A percentile compares a stretch with the other conserved stretches of the same genome.
Conservation (phyloP, 2,797 vertebrate species). For the Choloepus didactylus region DNA sequence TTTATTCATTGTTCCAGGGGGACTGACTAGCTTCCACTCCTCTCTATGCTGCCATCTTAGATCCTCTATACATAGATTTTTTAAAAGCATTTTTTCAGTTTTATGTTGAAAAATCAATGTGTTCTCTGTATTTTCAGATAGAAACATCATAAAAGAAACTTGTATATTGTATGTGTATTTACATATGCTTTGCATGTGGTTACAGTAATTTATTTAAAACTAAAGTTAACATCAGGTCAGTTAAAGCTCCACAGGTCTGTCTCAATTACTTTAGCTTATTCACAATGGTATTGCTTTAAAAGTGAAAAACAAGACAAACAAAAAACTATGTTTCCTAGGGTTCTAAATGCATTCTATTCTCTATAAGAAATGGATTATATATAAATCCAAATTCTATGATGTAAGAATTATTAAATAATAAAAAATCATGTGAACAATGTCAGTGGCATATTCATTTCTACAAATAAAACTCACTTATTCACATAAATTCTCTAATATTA, state of each 20-base stretch:
- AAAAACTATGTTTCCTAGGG: not conserved
- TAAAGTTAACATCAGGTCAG: not conserved
- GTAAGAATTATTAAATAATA: not conserved
- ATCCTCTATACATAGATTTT: slow-evolving; percentile 11
- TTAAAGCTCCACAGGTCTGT: not conserved
- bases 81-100: slow-evolving; percentile 12
- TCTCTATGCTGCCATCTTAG: no score
- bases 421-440: not conserved
- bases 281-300: slow-evolving; percentile 22
- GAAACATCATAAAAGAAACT: slow-evolving; percentile 7
- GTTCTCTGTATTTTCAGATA: not conserved
- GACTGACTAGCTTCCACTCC: no score
- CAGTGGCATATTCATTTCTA: not conserved
- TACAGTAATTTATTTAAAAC: slow-evolving; percentile 41
- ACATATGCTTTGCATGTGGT: not conserved
- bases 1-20: no score
- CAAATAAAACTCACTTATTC: not conserved
- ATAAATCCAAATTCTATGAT: not conserved
- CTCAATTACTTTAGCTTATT: slow-evolving; percentile 33
- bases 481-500: not conserved
- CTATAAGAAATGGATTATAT: not conserved
- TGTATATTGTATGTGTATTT: not conserved
- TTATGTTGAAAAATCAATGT: not conserved
- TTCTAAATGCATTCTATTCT: slow-evolving; percentile 19
- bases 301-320: slow-evolving; percentile 34